Evolutionary conservation across 2,888 invertebrate genomes (phyloP).

Genomic region (Lumbricus terrestris): DNA sequence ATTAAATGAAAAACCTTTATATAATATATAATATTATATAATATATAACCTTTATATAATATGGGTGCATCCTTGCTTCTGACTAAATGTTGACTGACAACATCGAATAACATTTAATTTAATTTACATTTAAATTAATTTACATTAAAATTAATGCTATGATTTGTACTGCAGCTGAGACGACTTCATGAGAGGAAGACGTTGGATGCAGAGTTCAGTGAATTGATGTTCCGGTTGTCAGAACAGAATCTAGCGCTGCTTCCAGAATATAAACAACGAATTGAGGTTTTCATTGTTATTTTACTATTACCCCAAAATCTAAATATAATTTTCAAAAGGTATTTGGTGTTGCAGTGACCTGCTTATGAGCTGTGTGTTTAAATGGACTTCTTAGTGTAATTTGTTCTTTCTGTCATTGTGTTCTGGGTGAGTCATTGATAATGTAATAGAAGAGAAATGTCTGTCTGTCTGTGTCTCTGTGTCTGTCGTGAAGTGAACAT

Average conservation of each 20-base stretch:
- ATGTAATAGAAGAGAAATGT: not conserved
- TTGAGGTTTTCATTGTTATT: slow-evolving; percentile 46
- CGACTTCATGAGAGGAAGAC: slow-evolving; percentile 65
- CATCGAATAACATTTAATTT: too few relatives aligned
- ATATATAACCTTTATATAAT: too few relatives aligned
- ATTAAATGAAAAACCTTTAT: too few relatives aligned
- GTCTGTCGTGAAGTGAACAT: too few relatives aligned
- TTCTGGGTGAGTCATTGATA: not conserved
- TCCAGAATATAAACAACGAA: slow-evolving; percentile 79
- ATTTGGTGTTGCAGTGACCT: not conserved
- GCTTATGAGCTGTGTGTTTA: not conserved
- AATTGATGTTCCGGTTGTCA: slow-evolving; percentile 76
- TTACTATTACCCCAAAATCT: not conserved
- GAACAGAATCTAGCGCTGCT: slow-evolving; percentile 81
- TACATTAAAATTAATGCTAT: not conserved
- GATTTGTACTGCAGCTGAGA: slow-evolving; percentile 66
- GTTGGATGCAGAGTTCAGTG: slow-evolving; percentile 66
- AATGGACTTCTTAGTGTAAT: not conserved
- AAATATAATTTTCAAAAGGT: not conserved
- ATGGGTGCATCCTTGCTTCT: too few relatives aligned
- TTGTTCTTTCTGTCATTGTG: not conserved
- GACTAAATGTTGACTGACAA: not conserved
- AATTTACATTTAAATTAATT: too few relatives aligned
- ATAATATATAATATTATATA: too few relatives aligned
- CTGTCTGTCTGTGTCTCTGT: too few relatives aligned